These are phyloP conservation scores for Peromyscus polionotus DNA, from an alignment of 2,113 vertebrate genomes.

Conservation along the genomic window DNA sequence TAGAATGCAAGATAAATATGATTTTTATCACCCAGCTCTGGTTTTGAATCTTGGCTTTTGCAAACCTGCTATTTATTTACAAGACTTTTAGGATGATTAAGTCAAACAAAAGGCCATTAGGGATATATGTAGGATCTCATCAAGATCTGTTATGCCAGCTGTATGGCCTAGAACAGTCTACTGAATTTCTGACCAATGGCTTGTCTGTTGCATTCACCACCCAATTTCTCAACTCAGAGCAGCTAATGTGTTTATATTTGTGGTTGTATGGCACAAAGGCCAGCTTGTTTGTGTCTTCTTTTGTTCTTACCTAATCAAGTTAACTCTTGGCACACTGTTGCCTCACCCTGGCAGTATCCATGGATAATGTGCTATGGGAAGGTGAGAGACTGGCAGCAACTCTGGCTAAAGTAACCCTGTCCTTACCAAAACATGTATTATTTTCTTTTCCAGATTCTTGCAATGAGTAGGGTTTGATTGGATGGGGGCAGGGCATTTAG, in stretches of 20 bases:
- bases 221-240: neutral
- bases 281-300: neutral
- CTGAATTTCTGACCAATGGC: neutral
- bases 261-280: neutral
- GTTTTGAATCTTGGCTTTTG: slow-evolving; percentile 3
- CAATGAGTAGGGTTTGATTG: too few relatives aligned
- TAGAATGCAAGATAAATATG: neutral
- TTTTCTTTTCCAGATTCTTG: neutral
- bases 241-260: neutral
- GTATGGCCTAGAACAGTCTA: too few relatives aligned
- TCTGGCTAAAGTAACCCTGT: neutral
- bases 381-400: fast-evolving
- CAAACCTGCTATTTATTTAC: neutral
- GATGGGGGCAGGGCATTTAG: neutral
- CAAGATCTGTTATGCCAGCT: neutral
- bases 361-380: neutral
- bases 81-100: slow-evolving; percentile 14
- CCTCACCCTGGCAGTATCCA: neutral
- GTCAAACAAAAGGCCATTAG: neutral
- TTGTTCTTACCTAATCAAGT: neutral
- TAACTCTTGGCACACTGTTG: neutral
- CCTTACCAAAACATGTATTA: neutral
- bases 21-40: neutral
- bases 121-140: neutral
- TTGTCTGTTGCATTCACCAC: neutral